phyloP scores from a whole-genome alignment of 2,797 vertebrate species.

The Telmatherina bonti region DNA sequence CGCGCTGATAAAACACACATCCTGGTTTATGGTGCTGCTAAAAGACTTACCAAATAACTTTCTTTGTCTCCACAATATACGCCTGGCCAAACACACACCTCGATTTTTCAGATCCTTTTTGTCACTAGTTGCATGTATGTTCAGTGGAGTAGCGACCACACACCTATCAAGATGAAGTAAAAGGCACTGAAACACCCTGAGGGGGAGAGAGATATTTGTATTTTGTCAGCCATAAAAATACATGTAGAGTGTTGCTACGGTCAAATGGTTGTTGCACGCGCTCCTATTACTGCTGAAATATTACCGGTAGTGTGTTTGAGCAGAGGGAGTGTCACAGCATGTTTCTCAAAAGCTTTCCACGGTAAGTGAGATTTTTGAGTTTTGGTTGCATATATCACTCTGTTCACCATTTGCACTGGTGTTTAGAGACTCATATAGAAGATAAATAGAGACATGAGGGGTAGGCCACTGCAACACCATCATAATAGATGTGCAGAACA shows the following conservation, averaged over 20 bases:
- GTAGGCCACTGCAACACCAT: constrained; percentile 37
- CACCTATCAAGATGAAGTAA: constrained; percentile 37
- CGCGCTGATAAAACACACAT: constrained; percentile 3
- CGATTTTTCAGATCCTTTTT: constrained; percentile 14
- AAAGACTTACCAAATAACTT: constrained; percentile 26
- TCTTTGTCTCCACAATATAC: constrained; percentile 11
- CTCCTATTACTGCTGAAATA: constrained; percentile 37
- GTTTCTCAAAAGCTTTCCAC: constrained; percentile 29
- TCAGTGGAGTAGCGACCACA: constrained; percentile 24
- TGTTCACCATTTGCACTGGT: constrained; percentile 43
- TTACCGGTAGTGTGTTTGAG: constrained; percentile 37
- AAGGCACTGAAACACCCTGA: constrained; percentile 24
- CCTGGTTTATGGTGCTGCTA: constrained; percentile 3
- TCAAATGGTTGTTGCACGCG: constrained; percentile 39
- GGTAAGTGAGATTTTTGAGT: constrained; percentile 20
- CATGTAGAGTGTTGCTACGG: constrained; percentile 33
- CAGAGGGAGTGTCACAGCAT: constrained; percentile 1
- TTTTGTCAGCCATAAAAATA: constrained; percentile 42
- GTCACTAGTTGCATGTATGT: constrained; percentile 36
- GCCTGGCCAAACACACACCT: constrained; percentile 1
- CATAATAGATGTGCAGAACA: constrained; percentile 44
- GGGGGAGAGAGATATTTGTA: constrained; percentile 29
- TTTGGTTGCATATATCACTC: constrained; percentile 29
- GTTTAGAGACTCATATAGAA: constrained; percentile 36
- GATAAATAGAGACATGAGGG: constrained; percentile 54